These are phyloP conservation scores for Dynastes tityus DNA, from an alignment of 2,888 invertebrate species.

Conservation along the genomic window DNA sequence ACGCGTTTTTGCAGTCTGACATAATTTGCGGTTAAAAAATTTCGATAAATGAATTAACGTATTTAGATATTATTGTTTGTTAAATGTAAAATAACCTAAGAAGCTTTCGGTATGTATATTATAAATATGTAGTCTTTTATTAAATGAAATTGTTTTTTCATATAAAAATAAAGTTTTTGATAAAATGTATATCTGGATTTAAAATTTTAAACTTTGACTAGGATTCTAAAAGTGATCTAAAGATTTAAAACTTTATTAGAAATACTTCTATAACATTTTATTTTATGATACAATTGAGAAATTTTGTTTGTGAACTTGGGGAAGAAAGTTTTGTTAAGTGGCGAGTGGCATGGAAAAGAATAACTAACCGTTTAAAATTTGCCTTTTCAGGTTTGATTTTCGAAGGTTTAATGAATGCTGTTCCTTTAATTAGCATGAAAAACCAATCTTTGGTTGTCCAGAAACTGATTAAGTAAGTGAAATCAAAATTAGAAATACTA, in stretches of 20 bases:
- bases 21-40: background rate
- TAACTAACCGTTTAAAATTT: background rate
- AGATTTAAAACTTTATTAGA: background rate
- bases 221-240: slow-evolving; percentile 1
- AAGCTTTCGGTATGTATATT: background rate
- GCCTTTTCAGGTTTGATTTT: too few species aligned
- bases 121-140: too few species aligned
- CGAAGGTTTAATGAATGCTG: too few species aligned
- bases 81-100: background rate
- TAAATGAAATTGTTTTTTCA: too few species aligned
- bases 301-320: background rate
- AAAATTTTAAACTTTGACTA: background rate
- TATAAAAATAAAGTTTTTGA: too few species aligned
- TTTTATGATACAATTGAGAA: background rate
- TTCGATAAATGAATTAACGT: background rate
- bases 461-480: background rate
- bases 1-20: background rate
- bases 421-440: background rate
- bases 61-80: background rate
- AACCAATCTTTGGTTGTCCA: background rate
- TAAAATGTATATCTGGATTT: background rate
- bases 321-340: background rate
- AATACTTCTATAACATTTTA: background rate
- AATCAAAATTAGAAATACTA: background rate
- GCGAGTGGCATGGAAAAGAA: background rate